phyloP scores from a whole-genome alignment of 1,140 invertebrate species.

The Papilio machaon region DNA sequence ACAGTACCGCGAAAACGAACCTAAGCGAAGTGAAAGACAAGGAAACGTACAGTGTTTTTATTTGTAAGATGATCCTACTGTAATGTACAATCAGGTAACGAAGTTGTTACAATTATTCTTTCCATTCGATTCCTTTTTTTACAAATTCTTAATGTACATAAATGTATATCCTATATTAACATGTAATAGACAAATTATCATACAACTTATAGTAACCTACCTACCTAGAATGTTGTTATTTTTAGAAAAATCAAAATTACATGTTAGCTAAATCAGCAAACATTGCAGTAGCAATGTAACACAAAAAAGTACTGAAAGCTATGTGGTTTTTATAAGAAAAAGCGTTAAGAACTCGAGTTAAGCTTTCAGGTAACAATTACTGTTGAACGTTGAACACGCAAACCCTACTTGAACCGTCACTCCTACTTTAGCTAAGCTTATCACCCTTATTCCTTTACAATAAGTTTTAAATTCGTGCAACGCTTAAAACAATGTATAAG shows the following conservation, averaged over 20 bases:
- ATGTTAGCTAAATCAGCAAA: slow-evolving; percentile 12
- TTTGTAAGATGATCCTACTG: too few relatives aligned
- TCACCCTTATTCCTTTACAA: not conserved
- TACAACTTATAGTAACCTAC: not conserved
- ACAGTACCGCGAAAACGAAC: too few relatives aligned
- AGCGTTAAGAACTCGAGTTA: slow-evolving; percentile 20
- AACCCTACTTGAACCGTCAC: slow-evolving; percentile 19
- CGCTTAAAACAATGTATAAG: not conserved
- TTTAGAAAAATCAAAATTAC: not conserved
- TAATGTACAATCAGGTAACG: too few relatives aligned
- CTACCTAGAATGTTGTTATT: not conserved
- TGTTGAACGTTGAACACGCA: slow-evolving; percentile 11
- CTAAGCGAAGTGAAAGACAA: too few relatives aligned
- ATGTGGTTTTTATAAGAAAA: slow-evolving; percentile 27
- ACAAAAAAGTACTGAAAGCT: not conserved
- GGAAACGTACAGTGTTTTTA: too few relatives aligned
- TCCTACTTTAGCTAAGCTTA: not conserved
- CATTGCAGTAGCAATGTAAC: not conserved
- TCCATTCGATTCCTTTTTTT: too few relatives aligned
- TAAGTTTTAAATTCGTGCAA: not conserved
- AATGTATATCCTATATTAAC: too few relatives aligned
- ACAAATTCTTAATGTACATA: too few relatives aligned
- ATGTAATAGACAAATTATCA: too few relatives aligned
- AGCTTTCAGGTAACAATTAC: slow-evolving; percentile 20
- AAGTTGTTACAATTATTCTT: too few relatives aligned